Conservation (phyloP, 1,140 invertebrate genomes). For the Diorhabda carinulata region DNA sequence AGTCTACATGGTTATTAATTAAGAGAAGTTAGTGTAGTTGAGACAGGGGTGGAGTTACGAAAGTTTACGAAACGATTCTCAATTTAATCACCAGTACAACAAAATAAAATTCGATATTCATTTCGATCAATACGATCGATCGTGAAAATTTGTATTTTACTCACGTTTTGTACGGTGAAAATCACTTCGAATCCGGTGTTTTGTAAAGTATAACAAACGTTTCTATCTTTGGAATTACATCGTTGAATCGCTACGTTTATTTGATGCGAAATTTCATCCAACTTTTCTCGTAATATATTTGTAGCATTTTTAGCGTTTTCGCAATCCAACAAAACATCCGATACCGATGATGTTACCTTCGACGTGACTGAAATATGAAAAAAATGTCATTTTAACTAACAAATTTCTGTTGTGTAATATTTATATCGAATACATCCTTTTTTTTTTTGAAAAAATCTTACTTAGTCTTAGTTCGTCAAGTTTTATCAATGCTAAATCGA, state of each 20-base stretch:
- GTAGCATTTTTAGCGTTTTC: constrained; percentile 23
- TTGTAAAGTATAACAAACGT: constrained; percentile 64
- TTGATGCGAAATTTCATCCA: constrained; percentile 54
- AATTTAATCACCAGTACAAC: no score
- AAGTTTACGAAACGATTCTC: no score
- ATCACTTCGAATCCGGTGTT: constrained; percentile 52
- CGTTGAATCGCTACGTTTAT: constrained; percentile 56
- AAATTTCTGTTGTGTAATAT: neutral
- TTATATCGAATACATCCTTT: no score
- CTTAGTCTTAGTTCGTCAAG: constrained; percentile 57
- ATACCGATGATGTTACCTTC: constrained; percentile 42
- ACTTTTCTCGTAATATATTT: constrained; percentile 31
- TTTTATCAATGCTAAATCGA: constrained; percentile 59
- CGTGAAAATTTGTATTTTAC: neutral
- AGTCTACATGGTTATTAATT: constrained; percentile 2
- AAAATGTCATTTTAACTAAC: neutral
- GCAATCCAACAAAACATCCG: constrained; percentile 51
- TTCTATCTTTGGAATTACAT: constrained; percentile 56
- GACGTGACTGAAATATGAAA: constrained; percentile 22
- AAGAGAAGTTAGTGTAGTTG: neutral
- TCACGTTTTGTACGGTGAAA: constrained; percentile 37
- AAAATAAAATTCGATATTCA: no score
- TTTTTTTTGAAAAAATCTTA: neutral
- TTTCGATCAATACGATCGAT: no score
- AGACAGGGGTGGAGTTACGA: neutral